These are phyloP conservation scores for Ochropleura plecta DNA, from an alignment of 2,888 invertebrate genomes.

Conservation along the genomic window DNA sequence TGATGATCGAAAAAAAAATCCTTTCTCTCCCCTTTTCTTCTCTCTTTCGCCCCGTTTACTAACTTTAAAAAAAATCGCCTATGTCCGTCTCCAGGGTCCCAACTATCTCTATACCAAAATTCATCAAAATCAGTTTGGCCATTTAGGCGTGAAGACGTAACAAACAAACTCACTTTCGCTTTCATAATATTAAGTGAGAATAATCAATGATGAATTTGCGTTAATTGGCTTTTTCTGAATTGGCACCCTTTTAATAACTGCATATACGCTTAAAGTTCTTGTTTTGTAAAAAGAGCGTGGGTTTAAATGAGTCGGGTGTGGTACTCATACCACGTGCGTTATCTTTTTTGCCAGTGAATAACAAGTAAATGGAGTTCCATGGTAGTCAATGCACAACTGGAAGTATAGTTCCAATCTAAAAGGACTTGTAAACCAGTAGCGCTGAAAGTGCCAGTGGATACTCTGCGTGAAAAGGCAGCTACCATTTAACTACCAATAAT, in stretches of 20 bases:
- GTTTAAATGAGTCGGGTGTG: not conserved
- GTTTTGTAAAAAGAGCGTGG: not conserved
- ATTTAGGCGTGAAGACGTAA: too few relatives aligned
- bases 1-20: too few relatives aligned
- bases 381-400: not conserved
- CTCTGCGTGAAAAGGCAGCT: not conserved
- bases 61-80: too few relatives aligned
- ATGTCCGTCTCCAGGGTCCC: too few relatives aligned
- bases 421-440: not conserved
- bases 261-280: not conserved
- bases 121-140: too few relatives aligned
- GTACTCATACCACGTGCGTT: not conserved
- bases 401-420: not conserved
- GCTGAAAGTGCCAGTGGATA: not conserved
- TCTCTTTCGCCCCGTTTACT: too few relatives aligned
- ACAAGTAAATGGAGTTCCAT: slow-evolving; percentile 11
- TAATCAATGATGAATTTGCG: not conserved
- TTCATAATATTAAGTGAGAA: too few relatives aligned
- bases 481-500: not conserved
- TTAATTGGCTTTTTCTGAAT: not conserved
- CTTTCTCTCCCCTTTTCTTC: too few relatives aligned
- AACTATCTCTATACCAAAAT: too few relatives aligned
- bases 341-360: not conserved
- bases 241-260: not conserved
- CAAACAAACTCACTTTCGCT: too few relatives aligned